Evolutionary conservation across 2,113 vertebrate genomes (phyloP).

Genomic region (human (Homo sapiens)): DNA sequence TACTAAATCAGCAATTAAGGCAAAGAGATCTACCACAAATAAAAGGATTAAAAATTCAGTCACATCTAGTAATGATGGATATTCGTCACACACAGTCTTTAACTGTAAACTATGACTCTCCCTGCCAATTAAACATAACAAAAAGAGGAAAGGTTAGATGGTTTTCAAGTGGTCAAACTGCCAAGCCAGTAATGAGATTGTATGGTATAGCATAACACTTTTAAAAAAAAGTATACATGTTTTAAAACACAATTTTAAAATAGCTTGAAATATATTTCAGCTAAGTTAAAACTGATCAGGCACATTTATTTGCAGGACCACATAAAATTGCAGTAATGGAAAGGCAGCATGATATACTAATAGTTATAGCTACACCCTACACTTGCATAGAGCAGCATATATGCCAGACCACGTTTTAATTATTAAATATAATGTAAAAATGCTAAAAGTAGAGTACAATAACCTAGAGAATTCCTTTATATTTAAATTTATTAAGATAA

Average conservation of each 20-base stretch:
- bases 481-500: conserved; percentile 37
- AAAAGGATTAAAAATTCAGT: conserved; percentile 46
- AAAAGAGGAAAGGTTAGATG: conserved; percentile 48
- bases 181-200: not conserved
- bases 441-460: not conserved
- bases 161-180: conserved; percentile 48
- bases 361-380: not conserved
- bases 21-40: conserved; percentile 47
- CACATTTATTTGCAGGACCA: not conserved
- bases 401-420: not conserved
- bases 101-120: conserved; percentile 44
- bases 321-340: not conserved
- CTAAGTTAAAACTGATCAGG: conserved; percentile 15
- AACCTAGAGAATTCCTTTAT: not conserved
- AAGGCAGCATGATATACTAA: not conserved
- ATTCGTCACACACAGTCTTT: conserved; percentile 45
- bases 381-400: not conserved
- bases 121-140: conserved; percentile 5
- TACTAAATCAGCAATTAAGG: conserved; percentile 58
- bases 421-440: not conserved
- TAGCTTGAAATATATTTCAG: not conserved
- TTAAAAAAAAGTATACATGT: not conserved
- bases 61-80: conserved; percentile 50
- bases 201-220: not conserved
- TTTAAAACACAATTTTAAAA: conserved; percentile 21